Evolutionary conservation across 2,113 vertebrate genomes (phyloP).

Genomic region (Chunga burmeisteri): DNA sequence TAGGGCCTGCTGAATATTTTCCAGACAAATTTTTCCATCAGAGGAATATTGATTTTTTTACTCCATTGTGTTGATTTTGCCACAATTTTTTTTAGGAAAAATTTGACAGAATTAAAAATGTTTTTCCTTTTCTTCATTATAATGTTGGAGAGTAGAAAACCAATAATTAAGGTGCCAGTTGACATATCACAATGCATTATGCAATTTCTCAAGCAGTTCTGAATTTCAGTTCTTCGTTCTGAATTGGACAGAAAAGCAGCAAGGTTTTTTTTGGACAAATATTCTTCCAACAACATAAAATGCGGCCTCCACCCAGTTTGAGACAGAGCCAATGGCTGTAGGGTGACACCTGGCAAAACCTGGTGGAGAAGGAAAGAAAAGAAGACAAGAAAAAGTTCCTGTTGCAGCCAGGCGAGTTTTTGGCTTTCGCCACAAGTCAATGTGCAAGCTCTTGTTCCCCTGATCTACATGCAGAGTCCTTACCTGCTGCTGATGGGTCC

Average conservation of each 20-base stretch:
- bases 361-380: not conserved
- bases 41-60: not conserved
- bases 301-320: not conserved
- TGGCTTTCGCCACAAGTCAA: not conserved
- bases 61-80: not conserved
- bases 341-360: not conserved
- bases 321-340: not conserved
- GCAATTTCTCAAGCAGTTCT: not conserved
- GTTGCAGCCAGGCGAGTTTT: not conserved
- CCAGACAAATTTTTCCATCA: not conserved
- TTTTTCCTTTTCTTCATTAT: not conserved
- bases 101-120: not conserved
- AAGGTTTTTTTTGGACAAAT: not conserved
- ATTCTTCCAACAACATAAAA: not conserved
- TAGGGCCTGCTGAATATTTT: not conserved
- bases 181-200: not conserved
- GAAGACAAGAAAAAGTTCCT: not conserved
- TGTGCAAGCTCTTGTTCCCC: not conserved
- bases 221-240: not conserved
- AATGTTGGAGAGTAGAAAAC: not conserved
- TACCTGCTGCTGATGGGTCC: not conserved
- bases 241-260: not conserved
- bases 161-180: not conserved
- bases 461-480: not conserved
- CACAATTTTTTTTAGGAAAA: not conserved